These are phyloP conservation scores for Drosophila nikananu DNA, from an alignment of 1,140 invertebrate genomes.

Conservation along the genomic window DNA sequence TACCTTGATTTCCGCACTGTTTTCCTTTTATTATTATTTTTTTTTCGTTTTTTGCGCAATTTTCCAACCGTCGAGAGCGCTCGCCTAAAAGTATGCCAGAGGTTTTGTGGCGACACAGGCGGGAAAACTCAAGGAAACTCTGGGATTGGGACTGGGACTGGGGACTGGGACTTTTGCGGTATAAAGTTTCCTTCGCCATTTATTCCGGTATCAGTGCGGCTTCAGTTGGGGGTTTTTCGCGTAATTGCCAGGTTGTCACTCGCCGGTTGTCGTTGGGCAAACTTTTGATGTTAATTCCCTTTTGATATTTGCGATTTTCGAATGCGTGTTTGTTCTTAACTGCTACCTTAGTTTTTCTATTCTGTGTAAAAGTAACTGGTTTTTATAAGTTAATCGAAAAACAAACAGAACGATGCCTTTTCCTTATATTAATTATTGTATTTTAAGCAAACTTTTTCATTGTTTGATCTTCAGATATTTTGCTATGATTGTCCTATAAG, in stretches of 20 bases:
- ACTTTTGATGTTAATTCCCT: constrained; percentile 22
- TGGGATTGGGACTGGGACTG: not conserved
- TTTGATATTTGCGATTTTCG: constrained; percentile 16
- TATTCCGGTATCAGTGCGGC: constrained; percentile 32
- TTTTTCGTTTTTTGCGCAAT: not conserved
- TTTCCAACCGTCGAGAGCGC: constrained; percentile 2
- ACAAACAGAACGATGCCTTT: not conserved
- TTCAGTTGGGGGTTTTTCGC: constrained; percentile 14
- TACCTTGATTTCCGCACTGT: constrained; percentile 37
- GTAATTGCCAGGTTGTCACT: constrained; percentile 47
- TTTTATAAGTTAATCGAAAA: not conserved
- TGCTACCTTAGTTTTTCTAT: too few relatives aligned
- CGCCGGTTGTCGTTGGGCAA: constrained; percentile 2
- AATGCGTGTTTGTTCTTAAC: not conserved
- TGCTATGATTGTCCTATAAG: too few relatives aligned
- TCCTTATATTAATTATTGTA: not conserved
- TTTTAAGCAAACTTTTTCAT: not conserved
- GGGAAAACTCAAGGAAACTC: constrained; percentile 34
- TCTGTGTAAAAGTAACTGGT: not conserved
- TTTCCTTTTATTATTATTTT: not conserved
- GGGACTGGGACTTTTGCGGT: constrained; percentile 1
- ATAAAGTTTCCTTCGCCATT: constrained; percentile 37
- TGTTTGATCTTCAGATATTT: not conserved
- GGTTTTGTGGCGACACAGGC: constrained; percentile 15
- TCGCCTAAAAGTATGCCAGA: constrained; percentile 40